These are phyloP conservation scores for Brachyopa scutellaris DNA, from an alignment of 2,888 invertebrate species.

Conservation along the genomic window DNA sequence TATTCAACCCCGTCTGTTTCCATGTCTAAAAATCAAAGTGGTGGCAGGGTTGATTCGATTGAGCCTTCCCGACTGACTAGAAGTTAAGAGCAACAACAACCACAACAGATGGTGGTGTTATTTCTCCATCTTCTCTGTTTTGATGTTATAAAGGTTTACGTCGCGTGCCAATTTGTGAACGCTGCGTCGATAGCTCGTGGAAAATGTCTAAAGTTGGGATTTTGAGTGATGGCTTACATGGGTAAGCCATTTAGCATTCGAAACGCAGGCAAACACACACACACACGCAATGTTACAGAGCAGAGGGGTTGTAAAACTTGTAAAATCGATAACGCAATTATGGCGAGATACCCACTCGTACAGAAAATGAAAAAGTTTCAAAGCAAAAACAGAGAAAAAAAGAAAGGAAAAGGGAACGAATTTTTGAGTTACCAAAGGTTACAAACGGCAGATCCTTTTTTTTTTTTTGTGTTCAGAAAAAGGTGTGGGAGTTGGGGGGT, in stretches of 20 bases:
- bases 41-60: not conserved
- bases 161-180: slow-evolving; percentile 64
- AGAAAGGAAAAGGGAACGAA: too few relatives aligned
- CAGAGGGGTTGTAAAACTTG: slow-evolving; percentile 41
- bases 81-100: not conserved
- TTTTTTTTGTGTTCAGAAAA: too few relatives aligned
- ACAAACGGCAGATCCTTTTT: not conserved
- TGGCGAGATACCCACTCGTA: slow-evolving; percentile 22
- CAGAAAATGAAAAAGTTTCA: slow-evolving; percentile 17
- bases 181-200: not conserved
- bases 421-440: too few relatives aligned
- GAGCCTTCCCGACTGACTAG: slow-evolving; percentile 10
- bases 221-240: slow-evolving; percentile 72
- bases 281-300: not conserved
- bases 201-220: slow-evolving; percentile 64
- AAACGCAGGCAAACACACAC: slow-evolving; percentile 11
- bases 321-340: slow-evolving; percentile 71
- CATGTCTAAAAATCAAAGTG: not conserved
- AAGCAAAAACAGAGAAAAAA: slow-evolving; percentile 5
- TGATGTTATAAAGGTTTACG: slow-evolving; percentile 46
- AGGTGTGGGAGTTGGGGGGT: too few relatives aligned
- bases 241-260: slow-evolving; percentile 67
- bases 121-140: too few relatives aligned
- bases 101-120: not conserved
- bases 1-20: slow-evolving; percentile 24